Base-by-base conservation (phyloP, 2,797 vertebrate genomes). In the Pachyuromys duprasi region DNA sequence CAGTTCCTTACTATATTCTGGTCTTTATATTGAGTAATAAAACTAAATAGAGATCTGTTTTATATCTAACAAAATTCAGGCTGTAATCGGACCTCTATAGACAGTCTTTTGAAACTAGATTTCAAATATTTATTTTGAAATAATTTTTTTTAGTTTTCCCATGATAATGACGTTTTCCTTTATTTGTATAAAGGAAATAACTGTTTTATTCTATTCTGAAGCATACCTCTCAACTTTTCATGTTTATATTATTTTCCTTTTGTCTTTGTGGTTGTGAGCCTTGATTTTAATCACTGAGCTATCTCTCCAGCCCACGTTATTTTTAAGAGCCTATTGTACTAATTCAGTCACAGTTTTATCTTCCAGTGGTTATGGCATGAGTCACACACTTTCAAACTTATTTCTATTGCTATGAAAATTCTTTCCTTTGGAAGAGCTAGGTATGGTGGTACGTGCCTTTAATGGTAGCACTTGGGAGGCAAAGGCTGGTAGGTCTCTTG, bases 21-120 rank as follows among this genome's bases (percentile, higher is more conserved):
- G 45, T 92, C 2, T 92, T 93, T 94, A n/a, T 53, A 82, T 86
- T 97, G 45, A 88, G 26, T 62, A 86, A 75, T 87, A 91, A 74
- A 91, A 74, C 42, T 83, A 82, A 94, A 81, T n/a, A 72, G 18
- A 89, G n/a, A 42, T 72, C 84, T 80, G 75, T 75, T 94, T 95
- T 83, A 69, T 28, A 22, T 91, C 89, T 80, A 93, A 80, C 5
- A 86, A 91, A 80, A 83, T 45, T 86, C 92, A 84, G 14, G 24
- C 5, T 79, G 2, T 76, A 83, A 83, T 24, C 88, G 60, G 39
- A 87, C 24, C 18, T 72, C 26, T 62, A 78, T 90, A 63, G 36
- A 94, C 53, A 65, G 67, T 96, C 18, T 67, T 95, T 86, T 26
- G 72, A 96, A 96, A 86, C 31, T 42, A 95, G 8, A 62, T 70